Base-by-base conservation (phyloP, 2,113 vertebrate genomes). In the Brevimyrus niger region DNA sequence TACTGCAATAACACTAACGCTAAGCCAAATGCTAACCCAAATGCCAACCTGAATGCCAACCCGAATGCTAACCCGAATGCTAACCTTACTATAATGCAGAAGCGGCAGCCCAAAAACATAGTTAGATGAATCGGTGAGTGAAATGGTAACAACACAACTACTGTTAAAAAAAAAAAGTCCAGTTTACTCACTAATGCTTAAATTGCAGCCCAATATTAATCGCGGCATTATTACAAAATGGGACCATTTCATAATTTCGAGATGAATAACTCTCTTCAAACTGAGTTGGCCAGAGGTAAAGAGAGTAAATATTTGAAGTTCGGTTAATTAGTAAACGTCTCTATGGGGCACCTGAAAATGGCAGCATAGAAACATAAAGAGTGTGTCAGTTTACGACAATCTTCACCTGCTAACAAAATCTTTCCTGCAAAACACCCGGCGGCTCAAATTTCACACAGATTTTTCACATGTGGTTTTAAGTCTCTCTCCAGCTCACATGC, bases 281-380 rank as follows among this genome's bases (percentile, higher is more conserved):
- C 4, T 19, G 9, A 6, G n/a, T 90, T n/a, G 61, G 47, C 46
- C 84, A 55, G 21, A 86, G n/a, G 89, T 88, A 35, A 90, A 90
- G 90, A 55, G 51, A 84, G 51, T 90, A 92, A 94, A 94, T 93
- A 92, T 94, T 94, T 94, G 88, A 58, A 4, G 0, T 86, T 53
- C 61, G 87, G 94, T 94, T 94, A 95, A 94, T 94, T 55, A 92
- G 92, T 93, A 42, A 89, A 48, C 50, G 15, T 42, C 4, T 84
- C 76, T 42, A 13, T 50, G 46, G 50, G 15, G 21, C 19, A 86
- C 44, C 11, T n/a, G 35, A 82, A 82, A 84, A 47, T n/a, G 42
- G 35, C 69, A 17, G 11, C 61, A 65, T 19, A 15, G 69, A 38
- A 80, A 80, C 31, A 80, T 35, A 4, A 73, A 80, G 13, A 80